A percentile compares a stretch with the other conserved stretches of the same genome.
These are phyloP conservation scores for Sphaeramia orbicularis DNA, from an alignment of 2,797 vertebrate genomes.

Conservation along the genomic window DNA sequence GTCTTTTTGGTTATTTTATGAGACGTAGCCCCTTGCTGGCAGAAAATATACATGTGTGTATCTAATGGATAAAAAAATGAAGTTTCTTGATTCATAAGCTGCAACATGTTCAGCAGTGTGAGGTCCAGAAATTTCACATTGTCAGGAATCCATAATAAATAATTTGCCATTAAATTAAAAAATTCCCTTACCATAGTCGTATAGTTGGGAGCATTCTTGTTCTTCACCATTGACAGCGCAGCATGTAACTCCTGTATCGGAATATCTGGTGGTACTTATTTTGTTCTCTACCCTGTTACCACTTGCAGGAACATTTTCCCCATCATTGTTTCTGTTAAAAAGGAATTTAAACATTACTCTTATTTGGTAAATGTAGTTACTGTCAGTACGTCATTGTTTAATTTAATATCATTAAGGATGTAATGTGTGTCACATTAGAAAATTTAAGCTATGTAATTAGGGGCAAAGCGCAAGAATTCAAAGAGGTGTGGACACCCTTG, in stretches of 20 bases:
- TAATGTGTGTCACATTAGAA: no score
- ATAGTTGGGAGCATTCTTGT: conserved; percentile 87
- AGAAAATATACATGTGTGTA: no score
- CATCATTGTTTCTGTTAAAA: background rate
- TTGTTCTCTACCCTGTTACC: rapidly evolving
- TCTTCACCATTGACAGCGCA: conserved; percentile 90
- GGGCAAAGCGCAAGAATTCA: no score
- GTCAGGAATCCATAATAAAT: no score
- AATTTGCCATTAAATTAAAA: background rate
- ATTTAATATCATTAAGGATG: background rate
- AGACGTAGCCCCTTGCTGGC: no score
- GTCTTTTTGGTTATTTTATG: no score
- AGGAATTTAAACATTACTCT: background rate
- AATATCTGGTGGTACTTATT: rapidly evolving
- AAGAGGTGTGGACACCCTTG: no score
- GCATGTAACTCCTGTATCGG: conserved; percentile 64
- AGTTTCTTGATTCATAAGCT: no score
- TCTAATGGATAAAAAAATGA: no score
- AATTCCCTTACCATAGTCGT: conserved; percentile 88
- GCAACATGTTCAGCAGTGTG: no score
- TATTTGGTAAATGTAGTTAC: background rate
- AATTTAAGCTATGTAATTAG: no score
- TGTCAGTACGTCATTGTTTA: background rate
- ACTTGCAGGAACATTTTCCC: rapidly evolving
- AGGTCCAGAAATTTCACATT: no score